A percentile compares a stretch with the other conserved stretches of the same genome.
phyloP scores from a whole-genome alignment of 2,888 invertebrate species.

The Lasioglossum figueresi region DNA sequence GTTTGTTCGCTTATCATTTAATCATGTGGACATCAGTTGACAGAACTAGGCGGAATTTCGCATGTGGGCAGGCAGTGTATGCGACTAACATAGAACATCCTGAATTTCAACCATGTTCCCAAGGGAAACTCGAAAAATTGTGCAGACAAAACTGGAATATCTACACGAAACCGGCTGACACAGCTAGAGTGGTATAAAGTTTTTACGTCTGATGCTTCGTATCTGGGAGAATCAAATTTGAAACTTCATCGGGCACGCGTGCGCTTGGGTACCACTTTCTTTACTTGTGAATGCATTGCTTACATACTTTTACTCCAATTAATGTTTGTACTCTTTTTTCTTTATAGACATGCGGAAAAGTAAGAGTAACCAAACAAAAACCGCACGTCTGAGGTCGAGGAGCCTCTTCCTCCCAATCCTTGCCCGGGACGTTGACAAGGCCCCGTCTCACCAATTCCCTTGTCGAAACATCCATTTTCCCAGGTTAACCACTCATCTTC shows the following conservation, averaged over 20 bases:
- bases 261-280: neutral
- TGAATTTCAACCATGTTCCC: neutral
- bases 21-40: neutral
- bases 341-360: no score
- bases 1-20: neutral
- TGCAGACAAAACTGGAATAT: neutral
- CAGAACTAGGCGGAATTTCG: neutral
- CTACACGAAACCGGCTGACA: conserved; percentile 5
- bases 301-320: neutral
- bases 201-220: neutral
- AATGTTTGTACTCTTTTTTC: no score
- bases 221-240: conserved; percentile 1
- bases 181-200: neutral
- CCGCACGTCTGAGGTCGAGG: no score
- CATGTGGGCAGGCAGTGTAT: neutral
- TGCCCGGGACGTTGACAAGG: no score
- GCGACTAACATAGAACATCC: neutral
- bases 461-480: no score
- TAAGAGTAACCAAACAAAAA: no score
- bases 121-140: conserved; percentile 4
- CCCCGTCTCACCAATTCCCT: no score
- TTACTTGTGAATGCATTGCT: neutral
- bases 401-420: no score
- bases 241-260: neutral
- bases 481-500: no score